These are phyloP conservation scores for Drosophila ironensis DNA, from an alignment of 1,140 invertebrate genomes.

Conservation along the genomic window DNA sequence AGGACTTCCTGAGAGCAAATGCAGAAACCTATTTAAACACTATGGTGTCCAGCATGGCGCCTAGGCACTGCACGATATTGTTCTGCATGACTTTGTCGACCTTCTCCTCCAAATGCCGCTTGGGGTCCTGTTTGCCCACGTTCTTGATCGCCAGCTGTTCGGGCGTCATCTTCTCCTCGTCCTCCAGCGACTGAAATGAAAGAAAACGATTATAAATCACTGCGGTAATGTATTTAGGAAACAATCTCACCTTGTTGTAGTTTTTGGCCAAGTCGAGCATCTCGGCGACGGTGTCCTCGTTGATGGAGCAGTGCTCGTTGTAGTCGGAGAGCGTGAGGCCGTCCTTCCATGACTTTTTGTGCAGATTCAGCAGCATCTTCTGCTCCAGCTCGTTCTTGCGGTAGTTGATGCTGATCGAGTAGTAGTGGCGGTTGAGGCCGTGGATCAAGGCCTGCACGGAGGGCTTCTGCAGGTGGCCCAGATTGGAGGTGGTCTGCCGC, in stretches of 20 bases:
- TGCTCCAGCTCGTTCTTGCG: slow-evolving; percentile 99
- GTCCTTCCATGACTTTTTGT: slow-evolving; percentile 99
- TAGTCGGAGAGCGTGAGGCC: slow-evolving; percentile 97
- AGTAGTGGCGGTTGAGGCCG: slow-evolving; percentile 99
- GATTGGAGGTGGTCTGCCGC: slow-evolving; percentile 98
- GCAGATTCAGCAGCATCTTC: slow-evolving; percentile 99
- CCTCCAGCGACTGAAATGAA: slow-evolving; percentile 91
- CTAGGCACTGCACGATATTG: slow-evolving; percentile 99
- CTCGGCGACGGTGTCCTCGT: slow-evolving; percentile 96
- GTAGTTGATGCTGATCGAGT: slow-evolving; percentile 99
- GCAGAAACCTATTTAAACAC: slow-evolving; percentile 88
- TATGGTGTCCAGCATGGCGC: slow-evolving; percentile 99
- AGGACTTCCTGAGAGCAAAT: slow-evolving; percentile 36
- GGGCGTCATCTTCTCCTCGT: slow-evolving; percentile 99
- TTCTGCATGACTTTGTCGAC: slow-evolving; percentile 98
- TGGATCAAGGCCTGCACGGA: slow-evolving; percentile 99
- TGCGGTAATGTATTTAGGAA: neutral
- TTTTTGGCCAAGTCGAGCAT: slow-evolving; percentile 99
- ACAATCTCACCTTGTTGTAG: slow-evolving; percentile 96
- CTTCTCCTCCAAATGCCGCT: slow-evolving; percentile 99
- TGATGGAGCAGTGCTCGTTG: slow-evolving; percentile 94
- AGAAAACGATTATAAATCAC: no score
- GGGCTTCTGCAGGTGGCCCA: slow-evolving; percentile 99
- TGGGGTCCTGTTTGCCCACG: slow-evolving; percentile 99
- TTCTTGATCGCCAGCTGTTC: slow-evolving; percentile 99